These are phyloP conservation scores for Tachina fera DNA, from an alignment of 2,888 invertebrate species.

Conservation along the genomic window DNA sequence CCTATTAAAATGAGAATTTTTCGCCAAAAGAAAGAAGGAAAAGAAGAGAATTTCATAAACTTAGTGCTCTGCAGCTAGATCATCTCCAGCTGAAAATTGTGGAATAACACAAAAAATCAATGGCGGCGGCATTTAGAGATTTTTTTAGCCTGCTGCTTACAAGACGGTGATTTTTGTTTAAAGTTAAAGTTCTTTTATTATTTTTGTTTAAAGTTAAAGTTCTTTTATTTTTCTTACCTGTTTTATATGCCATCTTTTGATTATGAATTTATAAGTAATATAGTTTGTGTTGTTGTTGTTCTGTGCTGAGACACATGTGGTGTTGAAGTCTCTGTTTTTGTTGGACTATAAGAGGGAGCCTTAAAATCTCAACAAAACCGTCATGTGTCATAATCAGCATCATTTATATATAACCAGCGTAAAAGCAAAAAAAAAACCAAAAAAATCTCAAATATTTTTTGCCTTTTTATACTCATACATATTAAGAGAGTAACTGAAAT, in stretches of 20 bases:
- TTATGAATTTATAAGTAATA: constrained; percentile 18
- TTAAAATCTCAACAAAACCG: constrained; percentile 70
- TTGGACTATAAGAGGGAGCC: constrained; percentile 46
- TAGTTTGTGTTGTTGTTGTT: constrained; percentile 13
- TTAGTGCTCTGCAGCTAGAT: constrained; percentile 55
- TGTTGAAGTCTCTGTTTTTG: constrained; percentile 54
- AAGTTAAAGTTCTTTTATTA: constrained; percentile 54
- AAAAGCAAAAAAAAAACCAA: not conserved
- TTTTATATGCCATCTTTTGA: constrained; percentile 31
- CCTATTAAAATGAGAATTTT: constrained; percentile 32
- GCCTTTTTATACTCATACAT: not conserved
- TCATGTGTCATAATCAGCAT: constrained; percentile 74
- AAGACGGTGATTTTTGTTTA: constrained; percentile 65
- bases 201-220: constrained; percentile 63
- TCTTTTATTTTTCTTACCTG: not conserved
- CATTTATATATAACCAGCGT: constrained; percentile 68
- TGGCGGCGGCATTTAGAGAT: constrained; percentile 60
- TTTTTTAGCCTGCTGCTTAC: constrained; percentile 48
- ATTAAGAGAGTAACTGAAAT: not conserved
- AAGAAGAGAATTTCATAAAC: constrained; percentile 16
- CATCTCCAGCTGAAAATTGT: constrained; percentile 56
- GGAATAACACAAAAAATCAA: constrained; percentile 41
- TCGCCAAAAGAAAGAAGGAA: not conserved
- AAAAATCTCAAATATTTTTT: constrained; percentile 22
- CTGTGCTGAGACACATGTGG: constrained; percentile 71